Base-by-base conservation (phyloP, 2,888 invertebrate genomes). In the Epirrhoe alternata region DNA sequence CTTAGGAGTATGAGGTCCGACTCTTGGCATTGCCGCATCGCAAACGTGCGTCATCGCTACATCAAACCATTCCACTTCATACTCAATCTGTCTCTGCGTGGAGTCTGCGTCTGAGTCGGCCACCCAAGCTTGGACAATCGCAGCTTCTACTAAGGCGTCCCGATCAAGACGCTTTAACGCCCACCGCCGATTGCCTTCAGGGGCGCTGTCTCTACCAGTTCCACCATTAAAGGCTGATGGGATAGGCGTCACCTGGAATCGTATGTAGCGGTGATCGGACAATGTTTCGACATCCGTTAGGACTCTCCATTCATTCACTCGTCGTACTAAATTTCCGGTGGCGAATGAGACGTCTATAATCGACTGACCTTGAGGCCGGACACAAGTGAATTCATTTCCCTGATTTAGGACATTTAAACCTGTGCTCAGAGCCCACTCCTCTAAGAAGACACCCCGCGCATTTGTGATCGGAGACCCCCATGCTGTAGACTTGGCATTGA, bases 11-110 rank as follows among this genome's bases (percentile, higher is more conserved):
- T 16, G 8, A 3, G 35, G 5, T 42, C 16, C 38, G 10, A 16
- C 38, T 38, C 56, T 24, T 1, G 56, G 47, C 56, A 57, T 57
- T 14, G 47, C n/a, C 10, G 47, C 56, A 47, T 57, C 47, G 10
- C 56, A 57, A 14, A 57, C 30, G 7, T n/a, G 31, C 14, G 16
- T 47, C 47, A 57, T 47, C 6, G 30, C 31, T n/a, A 1, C 10
- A 30, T n/a, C 7, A 12, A 57, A 47, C 56, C 47, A 47, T 8
- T 30, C 16, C 14, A 47, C 56, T 10, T 57, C 31, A 10, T 16
- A 8, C 1, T 38, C 30, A n/a, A 55, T 42, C 5, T 55, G 42
- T 6, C 17, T 38, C 12, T 17, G 14, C 10, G 6, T 5, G 5
- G 6, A 7, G 7, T n/a, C 6, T 7, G 33, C 0, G 1, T 47